phyloP scores from a whole-genome alignment of 2,113 vertebrate genomes.

The Cichladusa arquata region DNA sequence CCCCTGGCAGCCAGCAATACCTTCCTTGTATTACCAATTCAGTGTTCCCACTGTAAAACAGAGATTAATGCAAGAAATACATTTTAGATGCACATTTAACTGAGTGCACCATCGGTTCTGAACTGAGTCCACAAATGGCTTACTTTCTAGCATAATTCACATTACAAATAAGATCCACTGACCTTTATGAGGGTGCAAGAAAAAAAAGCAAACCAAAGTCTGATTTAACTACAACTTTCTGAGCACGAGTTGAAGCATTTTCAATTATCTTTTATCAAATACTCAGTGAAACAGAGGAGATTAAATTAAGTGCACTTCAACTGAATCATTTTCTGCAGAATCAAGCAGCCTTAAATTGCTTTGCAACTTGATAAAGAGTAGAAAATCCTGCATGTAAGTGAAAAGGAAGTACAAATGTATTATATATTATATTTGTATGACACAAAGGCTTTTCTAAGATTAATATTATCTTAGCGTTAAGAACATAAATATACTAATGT shows the following conservation, averaged over 20 bases:
- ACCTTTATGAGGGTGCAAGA: background rate
- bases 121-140: background rate
- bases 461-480: conserved; percentile 29
- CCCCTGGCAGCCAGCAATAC: background rate
- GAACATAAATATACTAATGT: conserved; percentile 24
- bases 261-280: conserved; percentile 53
- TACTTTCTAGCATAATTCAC: background rate
- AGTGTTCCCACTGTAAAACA: background rate
- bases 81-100: background rate
- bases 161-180: background rate
- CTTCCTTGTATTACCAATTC: background rate
- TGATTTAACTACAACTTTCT: conserved; percentile 29
- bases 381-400: background rate
- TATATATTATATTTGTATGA: background rate
- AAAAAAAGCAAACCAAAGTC: conserved; percentile 22
- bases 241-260: conserved; percentile 8
- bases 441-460: conserved; percentile 33
- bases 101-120: background rate
- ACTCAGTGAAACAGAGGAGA: conserved; percentile 32
- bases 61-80: background rate
- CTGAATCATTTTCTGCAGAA: conserved; percentile 18
- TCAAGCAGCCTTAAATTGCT: conserved; percentile 25
- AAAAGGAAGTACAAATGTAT: conserved; percentile 13
- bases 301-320: conserved; percentile 60
- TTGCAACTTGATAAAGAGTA: conserved; percentile 6